Evolutionary conservation across 2,888 invertebrate genomes (phyloP), one percentile per base, ranked within the genome.

Genomic region (Antheraea yamamai): DNA sequence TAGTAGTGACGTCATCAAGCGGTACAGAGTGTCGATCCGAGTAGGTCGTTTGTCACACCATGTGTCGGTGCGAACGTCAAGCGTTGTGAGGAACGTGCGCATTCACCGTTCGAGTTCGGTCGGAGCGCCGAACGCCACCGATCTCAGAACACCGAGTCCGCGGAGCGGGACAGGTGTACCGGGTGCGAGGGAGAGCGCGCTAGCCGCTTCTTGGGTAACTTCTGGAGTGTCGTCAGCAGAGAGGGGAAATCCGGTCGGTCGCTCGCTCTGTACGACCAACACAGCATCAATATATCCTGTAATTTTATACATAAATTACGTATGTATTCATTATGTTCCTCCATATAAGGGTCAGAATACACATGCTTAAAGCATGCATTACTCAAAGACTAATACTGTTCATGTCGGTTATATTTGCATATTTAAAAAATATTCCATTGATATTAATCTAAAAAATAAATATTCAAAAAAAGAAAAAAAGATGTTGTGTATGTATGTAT

Each of bases 181-280:
- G 99, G 99, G 96, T 99, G 99, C 78, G 99, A 99, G 81, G 99
- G 99, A 88, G 99, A 99, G 80, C 99, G 97, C 74, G 98, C 98
- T 82, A 99, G 96, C 72, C 98, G 96, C 95, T 99, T 99, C 92
- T 98, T 98, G 72, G 99, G 99, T 84, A 99, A 95, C 89, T 98
- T 97, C 88, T 99, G 98, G 76, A 99, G 96, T 76, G 97, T 96
- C 76, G 97, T 97, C 82, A 98, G 96, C 77, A 99, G 95, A 80
- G 96, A 96, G 75, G 97, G 96, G 94, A 99, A 99, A 89, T 99
- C 98, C 0, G 98, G 98, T 79, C 99, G 96, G 87, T 98, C 98
- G 75, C 95, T 95, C 10, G 97, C 95, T 76, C 97, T 96, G 92
- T 97, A 99, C 77, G 98, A 97, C 99, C 99, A 99, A 93, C 99